phyloP scores from a whole-genome alignment of 2,888 invertebrate species.

The Apodemia duryi region DNA sequence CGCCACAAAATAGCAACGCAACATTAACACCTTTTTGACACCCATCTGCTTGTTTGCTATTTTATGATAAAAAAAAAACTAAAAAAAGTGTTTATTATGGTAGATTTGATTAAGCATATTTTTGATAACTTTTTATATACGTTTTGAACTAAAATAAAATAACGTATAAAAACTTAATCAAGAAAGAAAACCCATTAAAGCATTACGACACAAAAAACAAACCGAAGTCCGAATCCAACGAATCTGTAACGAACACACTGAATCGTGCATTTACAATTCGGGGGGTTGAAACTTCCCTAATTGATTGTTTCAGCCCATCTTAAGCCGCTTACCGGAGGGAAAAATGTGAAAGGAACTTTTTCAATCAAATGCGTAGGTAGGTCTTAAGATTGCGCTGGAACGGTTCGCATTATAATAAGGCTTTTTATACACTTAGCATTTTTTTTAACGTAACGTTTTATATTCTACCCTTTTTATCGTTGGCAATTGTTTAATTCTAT shows the following conservation, averaged over 20 bases:
- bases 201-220: not conserved
- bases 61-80: too few species aligned
- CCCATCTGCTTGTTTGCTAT: too few species aligned
- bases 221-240: slow-evolving; percentile 3
- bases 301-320: slow-evolving; percentile 64
- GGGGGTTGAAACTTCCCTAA: slow-evolving; percentile 55
- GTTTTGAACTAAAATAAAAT: not conserved
- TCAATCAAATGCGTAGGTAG: slow-evolving; percentile 52
- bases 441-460: not conserved
- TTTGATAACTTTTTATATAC: too few species aligned
- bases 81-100: too few species aligned
- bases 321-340: slow-evolving; percentile 54
- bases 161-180: slow-evolving; percentile 2
- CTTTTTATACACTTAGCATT: slow-evolving; percentile 17
- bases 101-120: too few species aligned
- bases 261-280: slow-evolving; percentile 14
- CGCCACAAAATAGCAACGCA: too few species aligned
- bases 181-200: slow-evolving; percentile 11
- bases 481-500: too few species aligned
- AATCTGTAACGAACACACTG: slow-evolving; percentile 12
- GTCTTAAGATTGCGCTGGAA: slow-evolving; percentile 35
- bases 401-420: slow-evolving; percentile 48
- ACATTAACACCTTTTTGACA: too few species aligned
- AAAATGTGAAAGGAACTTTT: slow-evolving; percentile 56
- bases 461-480: too few species aligned